Percentiles rank a stretch among this genome's conserved stretches.
Evolutionary conservation across 1,140 invertebrate genomes (phyloP).

Genomic region (Penaeus japonicus): DNA sequence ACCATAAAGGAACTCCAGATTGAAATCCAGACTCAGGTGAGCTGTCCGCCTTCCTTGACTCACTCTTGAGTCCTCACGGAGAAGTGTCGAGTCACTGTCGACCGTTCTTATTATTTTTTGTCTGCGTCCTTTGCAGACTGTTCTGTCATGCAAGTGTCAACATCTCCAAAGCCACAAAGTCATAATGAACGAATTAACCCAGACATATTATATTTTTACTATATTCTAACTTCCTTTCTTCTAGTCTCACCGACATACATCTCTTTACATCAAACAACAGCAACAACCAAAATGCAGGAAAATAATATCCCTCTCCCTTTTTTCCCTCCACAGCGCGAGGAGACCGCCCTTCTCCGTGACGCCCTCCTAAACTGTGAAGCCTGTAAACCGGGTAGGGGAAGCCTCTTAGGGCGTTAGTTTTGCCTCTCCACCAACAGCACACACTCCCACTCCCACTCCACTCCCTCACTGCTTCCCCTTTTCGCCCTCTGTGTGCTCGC

Average conservation of each 20-base stretch:
- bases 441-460: not conserved
- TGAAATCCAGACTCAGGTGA: conserved; percentile 72
- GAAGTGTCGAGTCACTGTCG: too few relatives aligned
- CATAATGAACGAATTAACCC: too few relatives aligned
- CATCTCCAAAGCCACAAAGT: too few relatives aligned
- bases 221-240: too few relatives aligned
- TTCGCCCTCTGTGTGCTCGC: too few relatives aligned
- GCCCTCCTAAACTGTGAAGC: conserved; percentile 81
- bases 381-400: conserved; percentile 66
- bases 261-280: not conserved
- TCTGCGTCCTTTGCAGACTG: too few relatives aligned
- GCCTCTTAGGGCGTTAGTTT: not conserved
- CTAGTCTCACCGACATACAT: too few relatives aligned
- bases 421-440: not conserved
- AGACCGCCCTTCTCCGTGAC: conserved; percentile 75
- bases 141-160: too few relatives aligned
- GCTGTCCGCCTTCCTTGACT: conserved; percentile 6
- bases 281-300: conserved; percentile 7
- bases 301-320: conserved; percentile 16
- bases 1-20: conserved; percentile 75
- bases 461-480: not conserved
- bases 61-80: not conserved
- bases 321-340: conserved; percentile 70
- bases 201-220: too few relatives aligned
- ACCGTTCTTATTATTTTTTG: too few relatives aligned